Base-by-base conservation (phyloP, 2,797 vertebrate species). In the Spinus pinus region DNA sequence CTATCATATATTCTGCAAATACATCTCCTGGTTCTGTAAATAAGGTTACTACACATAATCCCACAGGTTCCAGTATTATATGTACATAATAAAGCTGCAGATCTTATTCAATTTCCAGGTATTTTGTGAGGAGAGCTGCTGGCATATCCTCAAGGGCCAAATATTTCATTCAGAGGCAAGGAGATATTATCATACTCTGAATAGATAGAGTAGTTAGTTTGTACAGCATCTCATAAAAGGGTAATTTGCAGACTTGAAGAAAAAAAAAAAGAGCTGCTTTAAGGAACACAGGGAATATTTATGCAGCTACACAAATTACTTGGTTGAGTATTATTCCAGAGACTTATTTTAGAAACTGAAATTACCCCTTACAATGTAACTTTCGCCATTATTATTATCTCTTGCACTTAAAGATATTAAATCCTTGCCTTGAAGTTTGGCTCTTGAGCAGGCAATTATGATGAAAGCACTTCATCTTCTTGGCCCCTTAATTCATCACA, bases 91-190 rank as follows among this genome's bases (percentile, higher is more conserved):
- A 95, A 94, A 94, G 67, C 86, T 94, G 86, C 88, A 95, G 67
- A 81, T 92, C 83, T 97, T 91, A 95, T 56, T 96, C 95, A 92
- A 90, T 95, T 94, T 93, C 86, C 86, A 91, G 82, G 84, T 96
- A 77, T 93, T 97, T 94, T 88, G 86, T 86, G 80, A 88, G 71
- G 80, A 88, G 84, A 90, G 82, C 79, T 77, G 31, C 79, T 70
- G 41, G 41, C 73, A 88, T 81, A 81, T 90, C 93, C 95, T 96
- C 94, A 83, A 90, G 91, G 85, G 95, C 87, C 94, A 95, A 93
- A 94, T 96, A 90, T 93, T 91, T 96, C 93, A 86, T 88, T 96
- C 95, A 94, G 74, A 94, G 66, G 91, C 89, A 83, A 92, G 89
- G 58, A 75, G 79, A 91, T 94, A 93, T 93, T 95, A 90, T 93